Evolutionary conservation across 2,888 invertebrate genomes (phyloP).

Genomic region (Bugulina stolonifera): DNA sequence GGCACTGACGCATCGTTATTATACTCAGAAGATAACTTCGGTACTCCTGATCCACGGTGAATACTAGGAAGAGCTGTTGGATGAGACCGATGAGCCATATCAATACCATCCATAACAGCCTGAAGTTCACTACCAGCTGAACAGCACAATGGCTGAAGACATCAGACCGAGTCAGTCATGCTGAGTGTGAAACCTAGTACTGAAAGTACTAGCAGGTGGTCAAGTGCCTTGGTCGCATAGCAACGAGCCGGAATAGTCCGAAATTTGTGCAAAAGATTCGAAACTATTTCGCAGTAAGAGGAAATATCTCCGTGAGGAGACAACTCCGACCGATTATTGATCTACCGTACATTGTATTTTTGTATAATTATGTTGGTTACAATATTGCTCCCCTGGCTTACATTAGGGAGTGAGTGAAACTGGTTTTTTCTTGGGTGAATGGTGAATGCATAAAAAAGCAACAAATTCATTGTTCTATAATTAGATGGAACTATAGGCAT

Average conservation of each 20-base stretch:
- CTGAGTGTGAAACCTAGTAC: not conserved
- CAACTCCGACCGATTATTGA: constrained; percentile 35
- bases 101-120: constrained; percentile 15
- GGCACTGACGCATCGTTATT: not conserved
- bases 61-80: constrained; percentile 15
- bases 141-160: too few species aligned
- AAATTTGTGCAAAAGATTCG: too few species aligned
- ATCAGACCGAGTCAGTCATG: too few species aligned
- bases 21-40: not conserved
- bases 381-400: too few species aligned
- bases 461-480: too few species aligned
- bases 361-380: too few species aligned
- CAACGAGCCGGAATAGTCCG: not conserved
- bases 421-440: too few species aligned
- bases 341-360: too few species aligned
- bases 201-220: not conserved
- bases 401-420: too few species aligned
- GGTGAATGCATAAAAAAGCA: too few species aligned
- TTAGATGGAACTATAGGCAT: too few species aligned
- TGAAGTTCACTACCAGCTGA: not conserved
- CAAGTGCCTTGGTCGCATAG: not conserved
- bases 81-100: not conserved
- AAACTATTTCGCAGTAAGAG: not conserved
- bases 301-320: constrained; percentile 36
- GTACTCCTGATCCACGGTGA: constrained; percentile 3